A percentile compares a stretch with the other conserved stretches of the same genome.
These are phyloP conservation scores for Carlito syrichta DNA, from an alignment of 2,113 vertebrate species.

Conservation along the genomic window DNA sequence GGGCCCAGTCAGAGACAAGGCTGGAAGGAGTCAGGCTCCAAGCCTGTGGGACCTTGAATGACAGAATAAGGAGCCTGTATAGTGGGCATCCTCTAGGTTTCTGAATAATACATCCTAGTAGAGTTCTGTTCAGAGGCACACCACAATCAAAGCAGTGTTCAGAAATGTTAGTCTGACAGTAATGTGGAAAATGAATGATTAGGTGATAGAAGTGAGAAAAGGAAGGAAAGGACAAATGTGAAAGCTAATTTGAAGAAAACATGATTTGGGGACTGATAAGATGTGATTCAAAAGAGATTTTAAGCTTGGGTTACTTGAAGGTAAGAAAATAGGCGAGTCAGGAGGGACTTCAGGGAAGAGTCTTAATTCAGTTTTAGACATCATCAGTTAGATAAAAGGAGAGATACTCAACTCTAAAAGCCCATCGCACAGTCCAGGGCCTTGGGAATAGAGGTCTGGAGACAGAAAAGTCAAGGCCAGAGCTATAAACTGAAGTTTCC, in stretches of 20 bases:
- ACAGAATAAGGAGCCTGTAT: neutral
- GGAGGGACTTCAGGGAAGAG: neutral
- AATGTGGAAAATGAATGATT: neutral
- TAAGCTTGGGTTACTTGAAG: neutral
- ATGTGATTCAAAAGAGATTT: neutral
- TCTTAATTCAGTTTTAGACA: neutral
- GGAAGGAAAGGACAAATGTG: neutral
- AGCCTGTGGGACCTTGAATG: neutral
- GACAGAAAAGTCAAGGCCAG: neutral
- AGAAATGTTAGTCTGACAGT: neutral
- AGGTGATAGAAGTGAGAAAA: neutral
- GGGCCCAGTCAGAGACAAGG: neutral
- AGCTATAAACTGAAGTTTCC: neutral
- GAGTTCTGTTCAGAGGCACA: neutral
- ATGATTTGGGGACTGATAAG: neutral
- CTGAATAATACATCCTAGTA: too few species aligned
- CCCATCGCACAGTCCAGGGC: neutral
- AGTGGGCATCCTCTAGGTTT: neutral
- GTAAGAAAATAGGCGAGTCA: neutral
- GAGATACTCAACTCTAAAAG: neutral
- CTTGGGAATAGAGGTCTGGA: neutral
- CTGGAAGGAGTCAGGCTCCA: neutral
- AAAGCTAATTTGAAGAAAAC: neutral
- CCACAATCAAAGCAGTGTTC: neutral
- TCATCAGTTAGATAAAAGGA: neutral